phyloP scores from a whole-genome alignment of 2,113 vertebrate species.

The Oreochromis spilurus region DNA sequence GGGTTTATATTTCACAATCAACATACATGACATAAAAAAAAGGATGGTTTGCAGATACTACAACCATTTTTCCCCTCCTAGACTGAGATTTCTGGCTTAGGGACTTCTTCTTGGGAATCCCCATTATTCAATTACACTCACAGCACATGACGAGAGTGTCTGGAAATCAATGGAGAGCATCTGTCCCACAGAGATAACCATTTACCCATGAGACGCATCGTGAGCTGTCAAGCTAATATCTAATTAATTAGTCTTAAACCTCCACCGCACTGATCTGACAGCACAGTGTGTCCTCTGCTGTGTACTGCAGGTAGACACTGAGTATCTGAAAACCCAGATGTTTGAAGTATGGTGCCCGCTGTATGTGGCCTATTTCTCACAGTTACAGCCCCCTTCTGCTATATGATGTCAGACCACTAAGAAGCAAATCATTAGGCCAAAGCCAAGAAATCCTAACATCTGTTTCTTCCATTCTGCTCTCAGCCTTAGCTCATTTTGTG shows the following conservation, averaged over 20 bases:
- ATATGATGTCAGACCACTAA: constrained; percentile 27
- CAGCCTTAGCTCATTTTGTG: constrained; percentile 40
- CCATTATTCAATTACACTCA: constrained; percentile 41
- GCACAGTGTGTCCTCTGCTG: neutral
- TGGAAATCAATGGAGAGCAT: constrained; percentile 59
- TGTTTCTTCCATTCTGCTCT: constrained; percentile 50
- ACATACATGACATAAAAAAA: neutral
- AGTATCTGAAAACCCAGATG: constrained; percentile 29
- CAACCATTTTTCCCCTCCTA: neutral
- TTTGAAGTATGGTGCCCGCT: neutral
- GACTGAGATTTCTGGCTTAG: neutral
- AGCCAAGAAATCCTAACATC: constrained; percentile 46
- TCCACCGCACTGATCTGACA: constrained; percentile 6
- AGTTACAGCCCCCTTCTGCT: constrained; percentile 1
- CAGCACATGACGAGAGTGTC: neutral
- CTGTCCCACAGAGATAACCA: constrained; percentile 56
- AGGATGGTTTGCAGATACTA: neutral
- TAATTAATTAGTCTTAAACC: constrained; percentile 46
- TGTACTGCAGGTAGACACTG: neutral
- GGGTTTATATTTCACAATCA: neutral
- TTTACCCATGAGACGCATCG: constrained; percentile 40
- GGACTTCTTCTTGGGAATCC: constrained; percentile 40
- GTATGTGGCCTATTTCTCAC: constrained; percentile 34
- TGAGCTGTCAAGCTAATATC: constrained; percentile 39
- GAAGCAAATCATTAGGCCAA: constrained; percentile 55